A percentile compares a stretch with the other conserved stretches of the same genome.
Evolutionary conservation across 2,888 invertebrate species (phyloP).

Genomic region (Netelia fuscicornis): DNA sequence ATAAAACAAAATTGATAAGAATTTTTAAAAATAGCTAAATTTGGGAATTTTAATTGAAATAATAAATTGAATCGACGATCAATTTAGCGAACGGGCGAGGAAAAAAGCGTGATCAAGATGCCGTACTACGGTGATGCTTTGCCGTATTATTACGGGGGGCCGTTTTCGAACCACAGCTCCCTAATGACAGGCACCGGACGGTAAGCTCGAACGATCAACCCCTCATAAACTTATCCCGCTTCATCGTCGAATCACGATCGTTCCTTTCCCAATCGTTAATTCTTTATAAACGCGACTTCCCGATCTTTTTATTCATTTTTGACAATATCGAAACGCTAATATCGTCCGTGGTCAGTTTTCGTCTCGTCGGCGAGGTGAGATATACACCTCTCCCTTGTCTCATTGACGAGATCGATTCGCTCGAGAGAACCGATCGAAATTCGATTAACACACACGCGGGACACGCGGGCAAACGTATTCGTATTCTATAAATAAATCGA

Average conservation of each 20-base stretch:
- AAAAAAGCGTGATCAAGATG: conserved; percentile 72
- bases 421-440: conserved; percentile 58
- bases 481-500: conserved; percentile 65
- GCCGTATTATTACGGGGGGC: conserved; percentile 80
- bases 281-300: background rate
- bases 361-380: conserved; percentile 23
- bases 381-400: conserved; percentile 24
- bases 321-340: background rate
- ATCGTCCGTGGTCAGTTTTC: background rate
- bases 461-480: conserved; percentile 24
- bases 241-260: conserved; percentile 15
- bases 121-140: conserved; percentile 82
- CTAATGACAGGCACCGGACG: conserved; percentile 82
- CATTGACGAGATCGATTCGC: conserved; percentile 54
- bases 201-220: conserved; percentile 74
- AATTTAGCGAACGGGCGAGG: conserved; percentile 2
- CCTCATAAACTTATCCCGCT: background rate
- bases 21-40: conserved; percentile 4
- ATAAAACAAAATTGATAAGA: background rate
- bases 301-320: background rate
- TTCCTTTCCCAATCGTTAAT: background rate
- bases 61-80: conserved; percentile 9
- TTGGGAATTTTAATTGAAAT: background rate
- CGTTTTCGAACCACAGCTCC: conserved; percentile 83
- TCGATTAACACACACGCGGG: conserved; percentile 62